A percentile compares a stretch with the other conserved stretches of the same genome.
Evolutionary conservation across 2,888 invertebrate genomes (phyloP).

Genomic region (Odontocerum albicorne): DNA sequence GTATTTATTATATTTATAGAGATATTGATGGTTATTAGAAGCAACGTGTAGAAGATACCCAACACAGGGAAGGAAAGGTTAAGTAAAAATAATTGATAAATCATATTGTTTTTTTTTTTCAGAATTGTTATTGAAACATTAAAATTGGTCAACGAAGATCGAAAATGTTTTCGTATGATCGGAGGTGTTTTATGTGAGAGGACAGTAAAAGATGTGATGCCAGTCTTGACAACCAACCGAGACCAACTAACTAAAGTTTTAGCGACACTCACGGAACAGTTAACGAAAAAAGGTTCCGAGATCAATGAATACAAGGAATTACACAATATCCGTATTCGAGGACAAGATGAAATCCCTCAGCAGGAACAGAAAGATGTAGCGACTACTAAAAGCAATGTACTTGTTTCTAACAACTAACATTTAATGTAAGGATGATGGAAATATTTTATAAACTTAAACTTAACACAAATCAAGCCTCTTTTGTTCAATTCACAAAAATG

Average conservation of each 20-base stretch:
- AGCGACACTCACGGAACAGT: constrained; percentile 75
- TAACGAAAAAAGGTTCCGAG: constrained; percentile 84
- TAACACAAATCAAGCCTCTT: too few relatives aligned
- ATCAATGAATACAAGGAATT: constrained; percentile 91
- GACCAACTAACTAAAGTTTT: constrained; percentile 81
- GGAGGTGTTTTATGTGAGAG: constrained; percentile 93
- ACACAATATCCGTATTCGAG: constrained; percentile 83
- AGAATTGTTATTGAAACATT: constrained; percentile 95
- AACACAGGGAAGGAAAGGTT: too few relatives aligned
- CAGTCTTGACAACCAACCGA: constrained; percentile 77
- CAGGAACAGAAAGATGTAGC: constrained; percentile 35
- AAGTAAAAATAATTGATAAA: background rate
- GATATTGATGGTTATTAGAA: too few relatives aligned
- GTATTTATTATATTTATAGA: too few relatives aligned
- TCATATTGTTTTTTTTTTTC: constrained; percentile 40
- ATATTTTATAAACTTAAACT: too few relatives aligned
- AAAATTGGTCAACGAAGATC: constrained; percentile 76
- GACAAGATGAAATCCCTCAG: constrained; percentile 56
- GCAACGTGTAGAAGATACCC: too few relatives aligned
- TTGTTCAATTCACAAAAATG: too few relatives aligned
- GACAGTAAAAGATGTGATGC: constrained; percentile 88
- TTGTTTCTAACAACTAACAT: constrained; percentile 50
- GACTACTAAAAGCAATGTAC: constrained; percentile 57
- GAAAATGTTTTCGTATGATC: constrained; percentile 91
- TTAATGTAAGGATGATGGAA: constrained; percentile 1